phyloP scores from a whole-genome alignment of 1,140 invertebrate species.

The Anastrepha obliqua region DNA sequence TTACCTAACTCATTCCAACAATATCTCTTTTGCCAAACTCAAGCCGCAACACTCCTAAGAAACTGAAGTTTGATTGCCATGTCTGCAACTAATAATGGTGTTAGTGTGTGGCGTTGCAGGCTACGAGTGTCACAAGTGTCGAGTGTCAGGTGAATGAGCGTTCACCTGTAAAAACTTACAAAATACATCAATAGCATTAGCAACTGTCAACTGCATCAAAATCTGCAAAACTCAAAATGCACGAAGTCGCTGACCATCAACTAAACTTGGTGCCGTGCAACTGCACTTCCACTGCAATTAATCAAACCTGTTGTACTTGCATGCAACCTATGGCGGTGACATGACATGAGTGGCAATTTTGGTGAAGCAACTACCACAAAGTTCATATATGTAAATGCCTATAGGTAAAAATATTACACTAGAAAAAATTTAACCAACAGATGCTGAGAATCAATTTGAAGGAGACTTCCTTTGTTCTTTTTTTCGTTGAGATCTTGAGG shows the following conservation, averaged over 20 bases:
- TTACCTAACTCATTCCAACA: not conserved
- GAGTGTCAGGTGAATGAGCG: conserved; percentile 17
- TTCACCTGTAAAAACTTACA: not conserved
- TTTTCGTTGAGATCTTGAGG: no score
- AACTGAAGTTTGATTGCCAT: conserved; percentile 3
- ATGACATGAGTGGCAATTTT: conserved; percentile 41
- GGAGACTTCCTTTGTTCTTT: no score
- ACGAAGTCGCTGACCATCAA: conserved; percentile 24
- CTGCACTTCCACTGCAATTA: conserved; percentile 36
- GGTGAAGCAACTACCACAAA: conserved; percentile 25
- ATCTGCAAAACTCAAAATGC: not conserved
- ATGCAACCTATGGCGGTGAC: conserved; percentile 30
- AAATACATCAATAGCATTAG: not conserved
- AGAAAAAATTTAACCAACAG: not conserved
- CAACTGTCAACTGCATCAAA: conserved; percentile 1
- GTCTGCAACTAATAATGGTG: conserved; percentile 8
- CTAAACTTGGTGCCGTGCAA: conserved; percentile 7
- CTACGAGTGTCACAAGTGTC: conserved; percentile 15
- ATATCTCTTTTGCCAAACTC: not conserved
- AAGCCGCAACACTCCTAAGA: not conserved
- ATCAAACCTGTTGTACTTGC: conserved; percentile 39
- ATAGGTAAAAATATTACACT: not conserved
- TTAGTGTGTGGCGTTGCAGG: not conserved
- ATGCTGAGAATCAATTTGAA: no score
- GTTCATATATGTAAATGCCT: not conserved